A percentile compares a stretch with the other conserved stretches of the same genome.
Conservation (phyloP, 2,888 invertebrate genomes). For the Lucinisca nassula region DNA sequence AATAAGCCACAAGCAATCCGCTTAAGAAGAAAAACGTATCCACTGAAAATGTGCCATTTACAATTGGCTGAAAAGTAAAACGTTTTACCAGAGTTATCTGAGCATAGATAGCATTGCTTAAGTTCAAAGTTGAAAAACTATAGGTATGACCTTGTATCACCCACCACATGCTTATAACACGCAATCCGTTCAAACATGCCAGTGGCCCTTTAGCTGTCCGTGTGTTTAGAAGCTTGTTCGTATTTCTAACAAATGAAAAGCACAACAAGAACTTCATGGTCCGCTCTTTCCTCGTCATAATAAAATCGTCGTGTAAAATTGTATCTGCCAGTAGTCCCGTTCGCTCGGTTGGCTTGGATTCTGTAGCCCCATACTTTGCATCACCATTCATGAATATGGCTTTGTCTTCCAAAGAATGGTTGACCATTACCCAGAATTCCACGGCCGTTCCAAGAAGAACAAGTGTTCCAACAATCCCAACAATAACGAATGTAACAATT, state of each 20-base stretch:
- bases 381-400: background rate
- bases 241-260: constrained; percentile 72
- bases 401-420: background rate
- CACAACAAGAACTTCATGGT: background rate
- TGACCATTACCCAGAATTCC: background rate
- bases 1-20: constrained; percentile 62
- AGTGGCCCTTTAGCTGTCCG: constrained; percentile 83
- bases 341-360: background rate
- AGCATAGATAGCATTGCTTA: constrained; percentile 55
- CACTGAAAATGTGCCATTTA: constrained; percentile 82
- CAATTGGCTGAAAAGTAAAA: constrained; percentile 77
- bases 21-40: constrained; percentile 84
- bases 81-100: constrained; percentile 19
- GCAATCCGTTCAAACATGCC: constrained; percentile 92
- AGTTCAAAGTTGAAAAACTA: constrained; percentile 32
- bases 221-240: constrained; percentile 66
- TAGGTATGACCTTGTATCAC: constrained; percentile 82
- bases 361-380: background rate
- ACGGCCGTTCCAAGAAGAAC: background rate
- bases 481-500: background rate
- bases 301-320: background rate
- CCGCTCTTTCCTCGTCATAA: background rate
- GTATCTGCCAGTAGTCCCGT: background rate
- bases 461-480: background rate
- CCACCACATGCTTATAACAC: constrained; percentile 86